Evolutionary conservation across 2,888 invertebrate species (phyloP).

Genomic region (Mythimna loreyi): DNA sequence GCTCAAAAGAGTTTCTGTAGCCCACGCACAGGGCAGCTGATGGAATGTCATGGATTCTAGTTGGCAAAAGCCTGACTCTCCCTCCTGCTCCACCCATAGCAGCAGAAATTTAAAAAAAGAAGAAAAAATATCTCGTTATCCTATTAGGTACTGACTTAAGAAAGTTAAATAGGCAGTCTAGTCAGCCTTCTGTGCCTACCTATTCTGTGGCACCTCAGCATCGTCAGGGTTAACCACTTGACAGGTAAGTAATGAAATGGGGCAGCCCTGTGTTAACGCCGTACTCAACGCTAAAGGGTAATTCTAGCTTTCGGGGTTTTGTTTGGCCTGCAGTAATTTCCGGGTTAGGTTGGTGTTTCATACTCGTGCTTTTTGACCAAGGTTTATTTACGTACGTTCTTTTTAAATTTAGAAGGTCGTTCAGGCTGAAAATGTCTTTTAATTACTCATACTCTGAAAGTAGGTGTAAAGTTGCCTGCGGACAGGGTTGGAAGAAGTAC

Average conservation of each 20-base stretch:
- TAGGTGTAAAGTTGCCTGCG: no score
- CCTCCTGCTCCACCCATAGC: no score
- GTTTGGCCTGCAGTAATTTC: slow-evolving; percentile 8
- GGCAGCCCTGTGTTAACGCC: slow-evolving; percentile 36
- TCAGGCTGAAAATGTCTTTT: not conserved
- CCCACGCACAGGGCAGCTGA: no score
- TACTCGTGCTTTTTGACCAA: not conserved
- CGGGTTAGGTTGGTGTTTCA: not conserved
- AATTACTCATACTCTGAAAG: no score
- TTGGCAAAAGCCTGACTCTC: no score
- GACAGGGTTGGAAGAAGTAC: no score
- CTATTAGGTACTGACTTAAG: not conserved
- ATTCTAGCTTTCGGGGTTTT: slow-evolving; percentile 9
- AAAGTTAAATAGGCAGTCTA: not conserved
- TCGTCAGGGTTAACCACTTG: slow-evolving; percentile 39
- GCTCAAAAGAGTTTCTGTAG: no score
- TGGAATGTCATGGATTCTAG: no score
- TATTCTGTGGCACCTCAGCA: slow-evolving; percentile 8
- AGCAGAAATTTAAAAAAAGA: no score
- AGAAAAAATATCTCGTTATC: no score
- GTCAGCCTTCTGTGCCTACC: not conserved
- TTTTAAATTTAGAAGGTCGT: not conserved
- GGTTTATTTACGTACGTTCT: not conserved
- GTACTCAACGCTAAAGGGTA: slow-evolving; percentile 11
- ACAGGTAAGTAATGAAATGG: slow-evolving; percentile 57